Conservation (phyloP, 2,113 vertebrate genomes). For the Rhinolophus sinicus region DNA sequence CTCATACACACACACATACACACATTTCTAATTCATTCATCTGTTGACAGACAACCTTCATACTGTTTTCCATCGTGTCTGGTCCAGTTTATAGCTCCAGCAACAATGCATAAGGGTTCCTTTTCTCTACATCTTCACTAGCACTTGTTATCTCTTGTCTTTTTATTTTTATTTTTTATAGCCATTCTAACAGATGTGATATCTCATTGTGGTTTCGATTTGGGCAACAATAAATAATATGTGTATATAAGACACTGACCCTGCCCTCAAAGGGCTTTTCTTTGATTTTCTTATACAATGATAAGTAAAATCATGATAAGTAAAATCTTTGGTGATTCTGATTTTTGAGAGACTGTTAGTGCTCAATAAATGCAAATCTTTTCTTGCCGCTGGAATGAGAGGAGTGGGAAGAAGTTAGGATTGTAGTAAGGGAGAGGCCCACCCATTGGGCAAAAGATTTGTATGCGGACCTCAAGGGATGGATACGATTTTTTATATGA, state of each 20-base stretch:
- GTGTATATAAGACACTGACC: neutral
- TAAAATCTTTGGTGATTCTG: neutral
- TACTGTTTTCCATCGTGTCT: neutral
- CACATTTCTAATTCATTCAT: neutral
- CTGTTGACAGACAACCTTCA: neutral
- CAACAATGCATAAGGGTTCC: neutral
- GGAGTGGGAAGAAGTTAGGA: neutral
- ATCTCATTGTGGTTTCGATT: neutral
- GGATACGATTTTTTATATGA: neutral
- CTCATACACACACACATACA: no score
- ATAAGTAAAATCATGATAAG: neutral
- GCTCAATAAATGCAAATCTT: neutral
- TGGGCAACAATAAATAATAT: neutral
- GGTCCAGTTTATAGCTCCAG: no score
- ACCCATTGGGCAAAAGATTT: neutral
- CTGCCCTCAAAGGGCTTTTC: neutral
- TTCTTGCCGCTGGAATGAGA: neutral
- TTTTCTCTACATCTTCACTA: neutral
- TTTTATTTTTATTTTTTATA: neutral
- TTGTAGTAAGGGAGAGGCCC: rapidly evolving
- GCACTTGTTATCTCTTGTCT: neutral
- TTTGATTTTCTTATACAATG: constrained; percentile 13
- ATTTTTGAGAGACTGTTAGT: neutral
- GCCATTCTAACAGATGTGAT: no score
- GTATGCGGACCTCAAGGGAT: neutral